Percentiles rank a stretch among this genome's conserved stretches.
These are phyloP conservation scores for Melierax canorus DNA, from an alignment of 2,113 vertebrate genomes.

Conservation along the genomic window DNA sequence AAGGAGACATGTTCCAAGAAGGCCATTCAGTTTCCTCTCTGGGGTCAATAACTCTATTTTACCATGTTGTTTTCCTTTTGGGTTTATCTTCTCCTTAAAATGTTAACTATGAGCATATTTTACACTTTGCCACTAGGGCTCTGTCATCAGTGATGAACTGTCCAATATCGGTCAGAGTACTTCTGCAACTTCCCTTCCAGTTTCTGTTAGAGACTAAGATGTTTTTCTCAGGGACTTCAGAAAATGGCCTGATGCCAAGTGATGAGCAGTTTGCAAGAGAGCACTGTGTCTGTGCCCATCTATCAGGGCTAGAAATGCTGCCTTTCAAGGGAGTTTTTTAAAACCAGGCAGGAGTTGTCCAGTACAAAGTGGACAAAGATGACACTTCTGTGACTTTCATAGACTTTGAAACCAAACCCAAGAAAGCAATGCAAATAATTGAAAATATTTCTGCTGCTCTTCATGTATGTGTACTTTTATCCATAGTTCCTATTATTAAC, in stretches of 20 bases:
- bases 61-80: not conserved
- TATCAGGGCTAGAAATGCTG: not conserved
- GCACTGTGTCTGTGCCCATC: not conserved
- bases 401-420: not conserved
- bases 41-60: not conserved
- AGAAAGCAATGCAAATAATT: not conserved
- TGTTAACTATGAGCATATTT: not conserved
- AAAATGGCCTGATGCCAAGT: not conserved
- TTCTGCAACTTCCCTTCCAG: not conserved
- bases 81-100: not conserved
- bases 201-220: not conserved
- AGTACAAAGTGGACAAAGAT: not conserved
- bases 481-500: not conserved
- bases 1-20: not conserved
- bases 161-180: not conserved
- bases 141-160: not conserved
- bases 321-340: not conserved
- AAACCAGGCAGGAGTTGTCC: not conserved
- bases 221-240: not conserved
- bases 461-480: not conserved
- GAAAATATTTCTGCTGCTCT: not conserved
- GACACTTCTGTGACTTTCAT: not conserved
- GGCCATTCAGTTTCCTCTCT: not conserved
- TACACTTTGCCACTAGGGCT: not conserved
- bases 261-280: not conserved